Evolutionary conservation across 2,888 invertebrate genomes (phyloP).

Genomic region (Caenorhabditis uteleia): DNA sequence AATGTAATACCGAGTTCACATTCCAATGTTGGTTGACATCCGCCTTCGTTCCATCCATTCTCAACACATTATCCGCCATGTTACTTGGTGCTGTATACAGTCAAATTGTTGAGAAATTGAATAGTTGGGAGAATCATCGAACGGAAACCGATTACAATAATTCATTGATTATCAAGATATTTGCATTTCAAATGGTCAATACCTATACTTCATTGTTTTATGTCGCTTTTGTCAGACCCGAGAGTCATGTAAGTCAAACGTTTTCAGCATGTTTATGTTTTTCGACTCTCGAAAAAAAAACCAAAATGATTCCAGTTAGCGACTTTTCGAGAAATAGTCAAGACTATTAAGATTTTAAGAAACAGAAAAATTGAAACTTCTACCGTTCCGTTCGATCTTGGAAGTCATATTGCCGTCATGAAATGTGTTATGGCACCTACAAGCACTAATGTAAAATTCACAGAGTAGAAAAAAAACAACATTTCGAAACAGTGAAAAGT

Average conservation of each 20-base stretch:
- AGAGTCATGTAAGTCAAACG: slow-evolving; percentile 43
- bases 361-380: too few species aligned
- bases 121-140: slow-evolving; percentile 71
- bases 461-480: too few species aligned
- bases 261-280: too few species aligned
- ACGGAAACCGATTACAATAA: slow-evolving; percentile 72
- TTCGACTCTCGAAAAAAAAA: too few species aligned
- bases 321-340: too few species aligned
- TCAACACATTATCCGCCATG: slow-evolving; percentile 72
- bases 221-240: slow-evolving; percentile 73
- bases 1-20: slow-evolving; percentile 41
- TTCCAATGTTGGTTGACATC: slow-evolving; percentile 62
- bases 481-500: too few species aligned
- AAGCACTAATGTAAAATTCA: too few species aligned
- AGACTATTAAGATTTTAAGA: too few species aligned
- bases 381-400: too few species aligned
- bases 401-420: too few species aligned
- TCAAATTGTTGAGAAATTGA: slow-evolving; percentile 70
- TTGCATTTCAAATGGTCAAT: slow-evolving; percentile 73
- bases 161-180: slow-evolving; percentile 72
- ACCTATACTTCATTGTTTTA: slow-evolving; percentile 73
- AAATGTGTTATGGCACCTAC: too few species aligned
- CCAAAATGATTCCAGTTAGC: too few species aligned
- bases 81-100: slow-evolving; percentile 71
- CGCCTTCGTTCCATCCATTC: slow-evolving; percentile 70